A percentile compares a stretch with the other conserved stretches of the same genome.
Conservation (phyloP, 2,888 invertebrate genomes). For the Euplagia quadripunctaria region DNA sequence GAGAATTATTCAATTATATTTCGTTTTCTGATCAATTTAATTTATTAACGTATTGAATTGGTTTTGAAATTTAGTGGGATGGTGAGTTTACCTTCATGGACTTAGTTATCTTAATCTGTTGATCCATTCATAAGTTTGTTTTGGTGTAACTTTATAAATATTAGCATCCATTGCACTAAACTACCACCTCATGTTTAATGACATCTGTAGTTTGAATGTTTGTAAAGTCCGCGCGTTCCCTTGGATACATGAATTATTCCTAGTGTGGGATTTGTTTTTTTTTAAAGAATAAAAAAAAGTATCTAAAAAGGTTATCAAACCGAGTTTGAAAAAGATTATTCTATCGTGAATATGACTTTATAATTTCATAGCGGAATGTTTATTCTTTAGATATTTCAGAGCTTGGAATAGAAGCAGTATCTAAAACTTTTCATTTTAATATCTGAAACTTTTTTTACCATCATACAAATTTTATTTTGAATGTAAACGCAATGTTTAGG, state of each 20-base stretch:
- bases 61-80: not conserved
- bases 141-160: too few species aligned
- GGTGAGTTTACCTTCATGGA: not conserved
- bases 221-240: not conserved
- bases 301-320: too few species aligned
- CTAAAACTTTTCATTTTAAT: too few species aligned
- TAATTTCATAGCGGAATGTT: not conserved
- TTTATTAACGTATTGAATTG: slow-evolving; percentile 8
- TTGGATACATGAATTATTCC: too few species aligned
- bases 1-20: slow-evolving; percentile 47
- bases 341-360: too few species aligned
- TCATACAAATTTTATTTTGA: not conserved
- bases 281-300: too few species aligned
- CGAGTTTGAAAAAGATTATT: too few species aligned
- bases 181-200: too few species aligned
- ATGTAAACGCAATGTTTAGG: not conserved
- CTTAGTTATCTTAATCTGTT: not conserved
- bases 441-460: not conserved
- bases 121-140: not conserved
- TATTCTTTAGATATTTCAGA: too few species aligned
- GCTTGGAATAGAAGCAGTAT: not conserved
- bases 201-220: not conserved
- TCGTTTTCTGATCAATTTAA: slow-evolving; percentile 29
- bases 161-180: too few species aligned
- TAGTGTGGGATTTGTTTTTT: too few species aligned